Conservation (phyloP, 2,797 vertebrate species). For the Furcifer pardalis region DNA sequence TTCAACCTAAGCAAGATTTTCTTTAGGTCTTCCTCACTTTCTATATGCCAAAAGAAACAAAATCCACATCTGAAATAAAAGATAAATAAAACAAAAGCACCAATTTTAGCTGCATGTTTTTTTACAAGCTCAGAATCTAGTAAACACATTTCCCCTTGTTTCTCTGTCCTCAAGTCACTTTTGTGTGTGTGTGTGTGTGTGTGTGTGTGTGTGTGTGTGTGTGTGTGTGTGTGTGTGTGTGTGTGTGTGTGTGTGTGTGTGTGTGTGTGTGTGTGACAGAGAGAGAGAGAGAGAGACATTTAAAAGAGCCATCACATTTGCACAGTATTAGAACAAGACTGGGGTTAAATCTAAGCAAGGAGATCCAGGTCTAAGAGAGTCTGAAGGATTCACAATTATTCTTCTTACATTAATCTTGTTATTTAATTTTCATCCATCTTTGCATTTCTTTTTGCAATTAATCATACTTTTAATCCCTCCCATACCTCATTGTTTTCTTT, state of each 20-base stretch:
- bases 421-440: background rate
- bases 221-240: too few relatives aligned
- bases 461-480: background rate
- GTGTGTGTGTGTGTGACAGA: too few relatives aligned
- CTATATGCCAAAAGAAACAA: background rate
- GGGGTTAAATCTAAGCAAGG: slow-evolving; percentile 6
- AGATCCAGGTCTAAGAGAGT: slow-evolving; percentile 14
- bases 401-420: background rate
- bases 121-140: background rate
- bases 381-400: slow-evolving; percentile 17
- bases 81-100: background rate
- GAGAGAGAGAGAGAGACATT: too few relatives aligned
- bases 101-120: slow-evolving; percentile 20
- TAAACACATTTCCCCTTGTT: slow-evolving; percentile 4
- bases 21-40: too few relatives aligned
- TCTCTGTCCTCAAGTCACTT: background rate
- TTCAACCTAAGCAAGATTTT: too few relatives aligned
- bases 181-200: too few relatives aligned
- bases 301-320: background rate
- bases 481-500: background rate
- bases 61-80: background rate
- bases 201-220: too few relatives aligned
- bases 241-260: too few relatives aligned
- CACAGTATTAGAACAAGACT: background rate
- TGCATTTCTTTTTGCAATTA: slow-evolving; percentile 1